phyloP scores from a whole-genome alignment of 2,113 vertebrate species.

The Hippopotamus amphibius region DNA sequence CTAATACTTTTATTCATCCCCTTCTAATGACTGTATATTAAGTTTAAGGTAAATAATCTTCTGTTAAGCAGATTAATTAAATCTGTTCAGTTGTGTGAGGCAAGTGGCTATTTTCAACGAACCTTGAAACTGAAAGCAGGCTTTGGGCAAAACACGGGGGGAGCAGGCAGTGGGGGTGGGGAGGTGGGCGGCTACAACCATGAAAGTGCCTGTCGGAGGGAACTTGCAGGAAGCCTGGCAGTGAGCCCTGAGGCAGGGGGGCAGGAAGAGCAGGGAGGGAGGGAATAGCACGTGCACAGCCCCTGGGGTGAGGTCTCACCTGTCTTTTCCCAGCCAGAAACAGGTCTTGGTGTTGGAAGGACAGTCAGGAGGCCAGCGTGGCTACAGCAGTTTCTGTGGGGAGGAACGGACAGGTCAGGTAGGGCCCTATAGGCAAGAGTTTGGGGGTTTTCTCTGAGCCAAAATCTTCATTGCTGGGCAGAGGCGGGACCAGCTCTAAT shows the following conservation, averaged over 20 bases:
- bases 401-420: neutral
- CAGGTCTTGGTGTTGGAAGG: neutral
- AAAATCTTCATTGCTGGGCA: neutral
- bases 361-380: neutral
- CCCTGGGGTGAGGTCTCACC: neutral
- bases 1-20: too few species aligned
- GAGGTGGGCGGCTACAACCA: neutral
- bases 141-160: neutral
- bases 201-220: neutral
- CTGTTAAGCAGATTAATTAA: too few species aligned
- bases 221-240: neutral
- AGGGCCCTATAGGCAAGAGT: neutral
- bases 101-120: too few species aligned
- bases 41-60: too few species aligned
- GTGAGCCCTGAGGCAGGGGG: neutral
- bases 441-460: neutral
- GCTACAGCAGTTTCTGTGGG: neutral
- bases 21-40: too few species aligned
- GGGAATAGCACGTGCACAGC: neutral
- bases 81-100: too few species aligned
- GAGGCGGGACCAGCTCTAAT: neutral
- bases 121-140: too few species aligned
- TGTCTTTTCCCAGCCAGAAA: neutral
- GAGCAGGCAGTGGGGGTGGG: neutral
- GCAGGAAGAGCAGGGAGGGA: too few species aligned